These are phyloP conservation scores for Zoanthus solanderi DNA, from an alignment of 92 coral and sea anemone species.

Conservation along the genomic window DNA sequence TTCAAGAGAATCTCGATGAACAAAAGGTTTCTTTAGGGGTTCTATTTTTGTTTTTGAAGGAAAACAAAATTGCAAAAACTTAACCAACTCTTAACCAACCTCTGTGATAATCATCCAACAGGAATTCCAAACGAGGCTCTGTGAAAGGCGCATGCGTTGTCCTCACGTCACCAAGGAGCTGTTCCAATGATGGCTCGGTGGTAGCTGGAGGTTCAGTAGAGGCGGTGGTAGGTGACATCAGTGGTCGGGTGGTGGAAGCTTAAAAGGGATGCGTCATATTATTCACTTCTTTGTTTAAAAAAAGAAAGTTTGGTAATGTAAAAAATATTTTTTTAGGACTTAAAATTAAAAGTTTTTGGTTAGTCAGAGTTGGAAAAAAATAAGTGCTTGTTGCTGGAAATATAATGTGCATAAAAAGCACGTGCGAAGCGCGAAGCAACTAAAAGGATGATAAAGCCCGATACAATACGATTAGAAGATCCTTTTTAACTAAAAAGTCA, in stretches of 20 bases:
- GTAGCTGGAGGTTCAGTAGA: constrained; percentile 33
- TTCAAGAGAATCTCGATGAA: too few relatives aligned
- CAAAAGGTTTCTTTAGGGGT: too few relatives aligned
- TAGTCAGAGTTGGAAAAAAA: too few relatives aligned
- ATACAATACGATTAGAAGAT: too few relatives aligned
- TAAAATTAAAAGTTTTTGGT: not conserved
- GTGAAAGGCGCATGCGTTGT: constrained; percentile 78
- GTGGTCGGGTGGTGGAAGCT: constrained; percentile 24
- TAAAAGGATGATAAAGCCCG: too few relatives aligned
- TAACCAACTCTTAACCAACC: not conserved
- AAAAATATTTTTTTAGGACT: not conserved
- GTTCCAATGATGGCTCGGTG: constrained; percentile 75
- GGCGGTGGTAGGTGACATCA: constrained; percentile 34
- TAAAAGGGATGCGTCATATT: not conserved
- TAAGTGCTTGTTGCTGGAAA: too few relatives aligned
- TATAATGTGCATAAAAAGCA: not conserved
- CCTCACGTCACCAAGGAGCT: constrained; percentile 80
- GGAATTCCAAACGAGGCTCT: constrained; percentile 51
- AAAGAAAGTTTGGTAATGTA: not conserved
- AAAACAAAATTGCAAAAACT: too few relatives aligned
- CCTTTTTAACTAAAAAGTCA: too few relatives aligned
- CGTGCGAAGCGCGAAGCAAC: too few relatives aligned
- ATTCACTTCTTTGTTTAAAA: not conserved
- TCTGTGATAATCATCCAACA: constrained; percentile 52
- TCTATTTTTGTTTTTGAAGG: too few relatives aligned